phyloP scores from a whole-genome alignment of 2,113 vertebrate species.

The Sardina pilchardus region DNA sequence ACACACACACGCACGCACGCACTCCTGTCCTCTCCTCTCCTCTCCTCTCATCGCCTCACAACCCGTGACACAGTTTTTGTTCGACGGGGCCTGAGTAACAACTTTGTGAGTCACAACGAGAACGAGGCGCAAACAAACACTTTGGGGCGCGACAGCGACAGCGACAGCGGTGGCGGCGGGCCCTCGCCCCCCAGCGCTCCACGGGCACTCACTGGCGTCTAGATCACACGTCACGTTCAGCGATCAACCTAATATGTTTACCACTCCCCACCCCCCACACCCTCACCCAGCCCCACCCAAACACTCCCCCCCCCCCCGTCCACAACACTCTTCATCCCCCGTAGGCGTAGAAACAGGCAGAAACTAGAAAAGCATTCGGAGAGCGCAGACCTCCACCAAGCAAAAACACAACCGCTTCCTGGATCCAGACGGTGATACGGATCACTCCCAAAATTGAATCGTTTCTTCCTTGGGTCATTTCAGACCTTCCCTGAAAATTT shows the following conservation, averaged over 20 bases:
- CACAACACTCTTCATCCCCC: background rate
- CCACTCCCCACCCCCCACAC: background rate
- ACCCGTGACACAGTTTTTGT: background rate
- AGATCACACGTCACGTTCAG: background rate
- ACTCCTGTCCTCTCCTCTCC: background rate
- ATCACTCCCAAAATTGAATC: no score
- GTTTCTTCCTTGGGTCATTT: no score
- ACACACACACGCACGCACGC: conserved; percentile 26
- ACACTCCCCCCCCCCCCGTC: background rate
- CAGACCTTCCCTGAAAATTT: no score
- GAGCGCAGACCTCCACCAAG: no score
- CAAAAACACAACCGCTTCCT: no score
- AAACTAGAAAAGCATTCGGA: no score
- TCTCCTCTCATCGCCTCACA: conserved; percentile 16
- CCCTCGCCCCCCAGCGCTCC: background rate
- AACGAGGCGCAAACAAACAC: background rate
- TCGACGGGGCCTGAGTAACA: background rate
- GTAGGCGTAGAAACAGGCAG: background rate
- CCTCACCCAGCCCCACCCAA: background rate
- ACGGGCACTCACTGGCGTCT: background rate
- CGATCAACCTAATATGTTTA: conserved; percentile 29
- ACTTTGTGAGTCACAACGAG: background rate
- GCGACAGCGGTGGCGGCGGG: background rate
- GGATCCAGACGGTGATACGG: no score
- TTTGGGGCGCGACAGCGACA: background rate